These are phyloP conservation scores for Tortricodes alternella DNA, from an alignment of 2,888 invertebrate genomes.

Conservation along the genomic window DNA sequence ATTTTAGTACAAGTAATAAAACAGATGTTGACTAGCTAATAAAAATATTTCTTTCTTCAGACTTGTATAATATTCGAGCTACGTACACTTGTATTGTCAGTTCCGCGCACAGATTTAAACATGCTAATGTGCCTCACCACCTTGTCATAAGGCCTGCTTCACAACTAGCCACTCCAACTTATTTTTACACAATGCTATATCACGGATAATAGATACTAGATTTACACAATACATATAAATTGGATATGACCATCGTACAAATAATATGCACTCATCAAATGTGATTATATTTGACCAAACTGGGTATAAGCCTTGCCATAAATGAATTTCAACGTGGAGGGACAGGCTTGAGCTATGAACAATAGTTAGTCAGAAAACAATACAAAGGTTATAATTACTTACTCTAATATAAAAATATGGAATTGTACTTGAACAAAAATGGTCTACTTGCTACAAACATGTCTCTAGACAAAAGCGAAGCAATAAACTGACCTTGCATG, in stretches of 20 bases:
- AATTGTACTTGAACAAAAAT: slow-evolving; percentile 16
- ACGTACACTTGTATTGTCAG: slow-evolving; percentile 28
- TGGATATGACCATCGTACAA: slow-evolving; percentile 15
- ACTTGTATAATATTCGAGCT: slow-evolving; percentile 11
- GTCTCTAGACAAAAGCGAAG: slow-evolving; percentile 9
- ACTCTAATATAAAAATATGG: slow-evolving; percentile 27
- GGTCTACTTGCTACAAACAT: slow-evolving; percentile 6
- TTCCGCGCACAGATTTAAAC: slow-evolving; percentile 28
- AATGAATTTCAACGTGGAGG: slow-evolving; percentile 37
- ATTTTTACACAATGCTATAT: slow-evolving; percentile 21
- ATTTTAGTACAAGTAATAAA: slow-evolving; percentile 45
- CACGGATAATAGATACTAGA: slow-evolving; percentile 22
- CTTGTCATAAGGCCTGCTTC: slow-evolving; percentile 20
- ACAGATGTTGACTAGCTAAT: slow-evolving; percentile 61
- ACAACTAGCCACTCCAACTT: slow-evolving; percentile 15
- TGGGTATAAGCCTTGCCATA: neutral
- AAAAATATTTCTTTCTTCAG: slow-evolving; percentile 35
- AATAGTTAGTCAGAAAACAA: slow-evolving; percentile 12
- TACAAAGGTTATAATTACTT: slow-evolving; percentile 4
- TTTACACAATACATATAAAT: slow-evolving; percentile 19
- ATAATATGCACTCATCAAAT: neutral
- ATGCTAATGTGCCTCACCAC: slow-evolving; percentile 25
- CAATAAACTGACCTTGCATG: neutral
- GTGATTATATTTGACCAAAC: neutral
- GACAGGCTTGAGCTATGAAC: slow-evolving; percentile 43